Evolutionary conservation across 2,113 vertebrate genomes (phyloP).

Genomic region (Leucopsar rothschildi): DNA sequence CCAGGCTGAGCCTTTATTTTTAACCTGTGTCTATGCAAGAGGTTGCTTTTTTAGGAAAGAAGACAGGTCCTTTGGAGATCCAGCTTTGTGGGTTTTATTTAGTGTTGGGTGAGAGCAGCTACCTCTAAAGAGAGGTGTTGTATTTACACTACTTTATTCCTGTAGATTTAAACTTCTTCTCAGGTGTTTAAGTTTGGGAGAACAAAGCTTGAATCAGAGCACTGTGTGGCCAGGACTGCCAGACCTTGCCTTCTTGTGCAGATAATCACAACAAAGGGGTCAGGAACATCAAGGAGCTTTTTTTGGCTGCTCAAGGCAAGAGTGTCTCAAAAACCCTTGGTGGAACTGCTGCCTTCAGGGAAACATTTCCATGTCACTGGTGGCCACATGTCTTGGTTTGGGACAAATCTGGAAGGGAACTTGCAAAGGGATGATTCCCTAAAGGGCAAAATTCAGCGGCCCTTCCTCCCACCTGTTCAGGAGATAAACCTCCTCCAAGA

Average conservation of each 20-base stretch:
- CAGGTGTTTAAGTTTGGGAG: not conserved
- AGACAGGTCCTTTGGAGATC: not conserved
- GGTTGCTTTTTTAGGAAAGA: not conserved
- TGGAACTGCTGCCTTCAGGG: not conserved
- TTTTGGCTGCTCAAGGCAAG: not conserved
- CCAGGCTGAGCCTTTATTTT: not conserved
- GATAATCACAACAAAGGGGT: not conserved
- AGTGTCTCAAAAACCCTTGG: not conserved
- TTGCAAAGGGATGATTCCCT: not conserved
- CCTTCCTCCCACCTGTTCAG: fast-evolving
- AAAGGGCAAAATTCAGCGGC: not conserved
- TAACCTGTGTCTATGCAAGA: not conserved
- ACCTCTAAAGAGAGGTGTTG: not conserved
- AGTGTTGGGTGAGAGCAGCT: not conserved
- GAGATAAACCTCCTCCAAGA: not conserved
- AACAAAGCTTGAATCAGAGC: not conserved
- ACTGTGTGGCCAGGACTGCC: not conserved
- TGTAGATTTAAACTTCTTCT: not conserved
- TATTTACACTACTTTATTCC: not conserved
- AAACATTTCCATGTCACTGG: not conserved
- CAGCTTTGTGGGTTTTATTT: not conserved
- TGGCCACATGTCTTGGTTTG: not conserved
- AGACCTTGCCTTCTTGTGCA: not conserved
- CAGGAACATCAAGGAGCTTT: not conserved
- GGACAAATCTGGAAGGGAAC: not conserved